Evolutionary conservation across 2,113 vertebrate genomes (phyloP).

Genomic region (Haemorhous mexicanus): DNA sequence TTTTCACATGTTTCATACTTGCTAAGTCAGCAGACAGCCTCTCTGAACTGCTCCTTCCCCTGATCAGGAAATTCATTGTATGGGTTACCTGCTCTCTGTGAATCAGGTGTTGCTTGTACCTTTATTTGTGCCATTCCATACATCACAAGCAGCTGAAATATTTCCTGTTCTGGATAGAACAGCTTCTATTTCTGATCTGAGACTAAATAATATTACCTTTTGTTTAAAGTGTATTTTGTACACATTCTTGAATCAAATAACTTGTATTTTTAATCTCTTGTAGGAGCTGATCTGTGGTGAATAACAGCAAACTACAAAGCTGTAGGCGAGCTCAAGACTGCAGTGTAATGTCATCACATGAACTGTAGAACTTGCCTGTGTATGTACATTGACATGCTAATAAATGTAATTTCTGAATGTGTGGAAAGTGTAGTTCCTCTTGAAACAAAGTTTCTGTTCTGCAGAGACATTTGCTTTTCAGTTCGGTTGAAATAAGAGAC

Average conservation of each 20-base stretch:
- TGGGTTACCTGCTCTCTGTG: rapidly evolving
- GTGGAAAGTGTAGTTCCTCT: not conserved
- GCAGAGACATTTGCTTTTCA: not conserved
- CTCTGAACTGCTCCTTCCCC: not conserved
- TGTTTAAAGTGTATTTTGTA: not conserved
- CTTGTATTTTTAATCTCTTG: not conserved
- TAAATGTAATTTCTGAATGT: conserved; percentile 55
- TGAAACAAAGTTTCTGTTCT: not conserved
- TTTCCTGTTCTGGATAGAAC: not conserved
- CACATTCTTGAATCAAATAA: rapidly evolving
- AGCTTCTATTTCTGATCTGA: not conserved
- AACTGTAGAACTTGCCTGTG: not conserved
- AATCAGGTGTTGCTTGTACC: not conserved
- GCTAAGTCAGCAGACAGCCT: not conserved
- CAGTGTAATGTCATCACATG: not conserved
- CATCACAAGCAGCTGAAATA: not conserved
- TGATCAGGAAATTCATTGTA: rapidly evolving
- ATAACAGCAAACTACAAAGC: not conserved
- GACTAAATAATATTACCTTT: not conserved
- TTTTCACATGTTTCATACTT: rapidly evolving
- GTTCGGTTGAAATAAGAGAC: not conserved
- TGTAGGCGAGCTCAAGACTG: not conserved
- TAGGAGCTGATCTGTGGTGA: conserved; percentile 38
- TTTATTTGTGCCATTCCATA: not conserved
- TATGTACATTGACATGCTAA: conserved; percentile 33